Base-by-base conservation (phyloP, 2,888 invertebrate species). In the Philaethria dido region DNA sequence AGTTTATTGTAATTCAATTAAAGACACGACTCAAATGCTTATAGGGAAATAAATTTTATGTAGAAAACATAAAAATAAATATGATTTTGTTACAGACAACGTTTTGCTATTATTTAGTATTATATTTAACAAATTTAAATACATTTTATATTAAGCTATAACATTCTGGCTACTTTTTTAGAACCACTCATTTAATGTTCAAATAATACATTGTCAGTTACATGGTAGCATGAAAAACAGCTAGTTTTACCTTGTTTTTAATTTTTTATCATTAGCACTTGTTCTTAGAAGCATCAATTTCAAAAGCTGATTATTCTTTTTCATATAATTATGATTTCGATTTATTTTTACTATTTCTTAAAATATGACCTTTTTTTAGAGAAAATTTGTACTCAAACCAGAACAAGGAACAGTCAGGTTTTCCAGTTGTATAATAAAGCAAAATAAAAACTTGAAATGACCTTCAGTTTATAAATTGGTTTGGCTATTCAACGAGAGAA, bases 401-500 rank as follows among this genome's bases (percentile, higher is more conserved):
- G 0, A n/a, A n/a, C n/a, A n/a, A n/a, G 3, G n/a, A 3, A 16
- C 16, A 50, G 2, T 29, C 9, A 50, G 0, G n/a, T 22, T 13
- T 25, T 48, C 11, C 4, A 33, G 16, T 57, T 57, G 13, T 42
- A 22, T 57, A 22, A 57, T 22, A 16, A 42, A 42, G n/a, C 2
- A 57, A 36, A 36, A 11, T 33, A 18, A 47, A 48, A 47, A 61
- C 33, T 33, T 20, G 1, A 4, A 8, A 11, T 48, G 33, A 36
- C 48, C 47, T 62, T 48, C n/a, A 16, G 22, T 22, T 22, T 16
- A 42, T 9, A 57, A 57, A 57, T 57, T 42, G 42, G 42, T 57
- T 42, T 57, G 57, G 57, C 42, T 11, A 57, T 57, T 42, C 42
- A 42, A 57, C 57, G 42, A 25, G 42, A 42, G 22, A 57, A 42